Percentiles rank a stretch among this genome's conserved stretches.
These are phyloP conservation scores for Todiramphus saurophagus DNA, from an alignment of 2,113 vertebrate species.

Conservation along the genomic window DNA sequence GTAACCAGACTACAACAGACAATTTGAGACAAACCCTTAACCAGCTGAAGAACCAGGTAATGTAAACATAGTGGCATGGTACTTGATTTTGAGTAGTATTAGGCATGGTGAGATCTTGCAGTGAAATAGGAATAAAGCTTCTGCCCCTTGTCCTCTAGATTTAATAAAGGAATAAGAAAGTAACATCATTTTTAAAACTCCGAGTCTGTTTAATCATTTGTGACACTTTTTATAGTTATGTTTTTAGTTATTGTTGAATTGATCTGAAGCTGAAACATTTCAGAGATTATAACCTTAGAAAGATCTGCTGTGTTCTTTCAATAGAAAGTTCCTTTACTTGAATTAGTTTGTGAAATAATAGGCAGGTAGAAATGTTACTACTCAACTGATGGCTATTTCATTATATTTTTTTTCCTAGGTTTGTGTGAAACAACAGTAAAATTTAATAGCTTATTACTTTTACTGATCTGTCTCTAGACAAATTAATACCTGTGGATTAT, in stretches of 20 bases:
- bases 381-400: not conserved
- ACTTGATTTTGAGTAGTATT: not conserved
- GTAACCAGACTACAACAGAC: conserved; percentile 90
- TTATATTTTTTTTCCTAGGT: not conserved
- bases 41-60: conserved; percentile 93
- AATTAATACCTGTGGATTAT: not conserved
- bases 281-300: not conserved
- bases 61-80: not conserved
- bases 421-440: not conserved
- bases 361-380: not conserved
- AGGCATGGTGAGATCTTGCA: not conserved
- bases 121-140: not conserved
- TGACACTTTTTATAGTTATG: not conserved
- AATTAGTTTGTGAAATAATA: not conserved
- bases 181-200: not conserved
- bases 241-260: not conserved
- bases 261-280: not conserved
- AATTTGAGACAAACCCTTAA: conserved; percentile 89
- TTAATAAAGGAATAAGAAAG: not conserved
- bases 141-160: not conserved
- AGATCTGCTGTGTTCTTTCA: not conserved
- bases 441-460: not conserved
- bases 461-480: not conserved
- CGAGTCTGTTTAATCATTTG: not conserved
- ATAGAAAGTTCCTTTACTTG: not conserved